Evolutionary conservation across 1,140 invertebrate species (phyloP).

Genomic region (Drosophila murphyi): DNA sequence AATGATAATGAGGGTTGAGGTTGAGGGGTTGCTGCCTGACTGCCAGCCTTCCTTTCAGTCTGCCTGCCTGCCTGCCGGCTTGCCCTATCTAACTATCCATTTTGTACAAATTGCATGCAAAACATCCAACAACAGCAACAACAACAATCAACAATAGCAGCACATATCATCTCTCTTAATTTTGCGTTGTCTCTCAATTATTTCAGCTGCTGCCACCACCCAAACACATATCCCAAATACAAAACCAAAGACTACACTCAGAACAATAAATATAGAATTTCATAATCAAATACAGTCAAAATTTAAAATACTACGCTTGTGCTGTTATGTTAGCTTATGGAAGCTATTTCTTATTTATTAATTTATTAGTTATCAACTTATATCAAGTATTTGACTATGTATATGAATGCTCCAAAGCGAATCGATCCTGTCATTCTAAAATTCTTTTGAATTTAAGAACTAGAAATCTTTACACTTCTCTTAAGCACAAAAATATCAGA

Average conservation of each 20-base stretch:
- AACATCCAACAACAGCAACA: constrained; percentile 29
- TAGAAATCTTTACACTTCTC: no score
- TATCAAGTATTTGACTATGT: no score
- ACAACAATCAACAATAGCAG: constrained; percentile 18
- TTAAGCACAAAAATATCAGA: no score
- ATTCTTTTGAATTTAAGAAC: no score
- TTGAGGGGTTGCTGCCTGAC: constrained; percentile 35
- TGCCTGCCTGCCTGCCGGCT: constrained; percentile 6
- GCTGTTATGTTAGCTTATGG: no score
- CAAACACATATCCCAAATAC: constrained; percentile 20
- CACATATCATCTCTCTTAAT: constrained; percentile 60
- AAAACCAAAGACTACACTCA: constrained; percentile 32
- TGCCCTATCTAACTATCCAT: constrained; percentile 15
- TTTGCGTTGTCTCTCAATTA: constrained; percentile 82
- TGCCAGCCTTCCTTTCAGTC: neutral
- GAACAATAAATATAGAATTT: neutral
- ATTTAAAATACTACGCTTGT: no score
- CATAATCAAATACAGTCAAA: no score
- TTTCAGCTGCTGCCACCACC: constrained; percentile 74
- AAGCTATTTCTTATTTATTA: no score
- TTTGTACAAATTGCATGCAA: constrained; percentile 67
- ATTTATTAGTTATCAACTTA: no score
- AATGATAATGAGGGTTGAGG: constrained; percentile 77
- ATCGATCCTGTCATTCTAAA: no score
- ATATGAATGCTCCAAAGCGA: no score